Base-by-base conservation (phyloP, 1,140 invertebrate genomes). In the Acyrthosiphon pisum region DNA sequence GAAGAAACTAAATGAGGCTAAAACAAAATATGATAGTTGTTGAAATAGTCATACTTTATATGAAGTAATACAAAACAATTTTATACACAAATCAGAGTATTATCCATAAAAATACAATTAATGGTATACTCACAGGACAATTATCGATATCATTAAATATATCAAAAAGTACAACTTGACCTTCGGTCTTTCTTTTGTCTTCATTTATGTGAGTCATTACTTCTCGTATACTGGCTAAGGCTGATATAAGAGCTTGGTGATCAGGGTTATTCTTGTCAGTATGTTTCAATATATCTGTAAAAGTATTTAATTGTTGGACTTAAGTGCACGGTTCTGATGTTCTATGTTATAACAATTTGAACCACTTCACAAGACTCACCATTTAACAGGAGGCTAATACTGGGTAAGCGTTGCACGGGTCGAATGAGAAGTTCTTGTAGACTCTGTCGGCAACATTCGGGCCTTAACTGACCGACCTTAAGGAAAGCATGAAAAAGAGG, bases 81-180 rank as follows among this genome's bases (percentile, higher is more conserved):
- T 2, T 41, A 41, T 41, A 41, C 26, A 46, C 20, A 53, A 37
- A 53, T 37, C 8, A 22, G 9, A 86, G 1, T 88, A 48, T 20
- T 8, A 41, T n/a, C 35, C 18, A 56, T 41, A 41, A 41, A 41
- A 53, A 86, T 88, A 46, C 22, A 81, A 81, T 44, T 41, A 44
- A 76, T 37, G 11, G 9, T 91, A 94, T 84, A 96, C 96, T 96
- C 95, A 98, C 97, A 84, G 99, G 99, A 96, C 98, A 99, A 94
- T 99, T 98, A 94, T 99, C 98, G 94, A 99, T 99, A 95, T 99
- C 98, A 95, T 99, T 99, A 95, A 99, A 98, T 93, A 99, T 98
- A 95, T 99, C 98, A 96, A 99, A 99, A 96, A 99, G 98, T 94
- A 97, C 98, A 94, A 99, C 96, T 95, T 99, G 98, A 1, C 97